These are phyloP conservation scores for Plotosus lineatus DNA, from an alignment of 2,113 vertebrate species.

Conservation along the genomic window DNA sequence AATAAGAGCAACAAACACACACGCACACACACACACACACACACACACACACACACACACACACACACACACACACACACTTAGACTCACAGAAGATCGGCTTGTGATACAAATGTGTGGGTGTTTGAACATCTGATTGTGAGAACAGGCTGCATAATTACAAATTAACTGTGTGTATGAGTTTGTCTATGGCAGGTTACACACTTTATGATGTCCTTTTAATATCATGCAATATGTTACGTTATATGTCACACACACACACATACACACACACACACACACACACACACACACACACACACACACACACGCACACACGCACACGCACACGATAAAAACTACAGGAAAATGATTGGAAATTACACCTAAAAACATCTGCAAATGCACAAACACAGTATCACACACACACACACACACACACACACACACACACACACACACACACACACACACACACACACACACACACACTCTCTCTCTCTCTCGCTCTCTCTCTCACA, in stretches of 20 bases:
- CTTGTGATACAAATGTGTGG: neutral
- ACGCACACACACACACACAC: slow-evolving; percentile 3
- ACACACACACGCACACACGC: slow-evolving; percentile 26
- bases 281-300: slow-evolving; percentile 24
- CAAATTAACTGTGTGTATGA: neutral
- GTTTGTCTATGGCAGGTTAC: neutral
- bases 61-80: neutral
- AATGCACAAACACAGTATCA: too few relatives aligned
- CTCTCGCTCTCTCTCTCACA: slow-evolving; percentile 17
- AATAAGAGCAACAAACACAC: slow-evolving; percentile 28
- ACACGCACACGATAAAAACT: neutral
- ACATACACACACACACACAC: slow-evolving; percentile 8
- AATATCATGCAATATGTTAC: slow-evolving; percentile 21
- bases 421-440: slow-evolving; percentile 19
- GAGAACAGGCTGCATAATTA: neutral
- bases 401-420: slow-evolving; percentile 6
- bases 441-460: slow-evolving; percentile 28
- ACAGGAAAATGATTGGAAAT: too few relatives aligned
- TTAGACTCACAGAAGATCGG: neutral
- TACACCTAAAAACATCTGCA: too few relatives aligned
- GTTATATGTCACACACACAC: too few relatives aligned
- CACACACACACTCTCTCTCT: slow-evolving; percentile 28
- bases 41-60: slow-evolving; percentile 12
- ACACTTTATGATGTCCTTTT: neutral
- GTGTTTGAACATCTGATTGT: neutral